Evolutionary conservation across 1,140 invertebrate genomes (phyloP).

Genomic region (Drosophila kurseongensis): DNA sequence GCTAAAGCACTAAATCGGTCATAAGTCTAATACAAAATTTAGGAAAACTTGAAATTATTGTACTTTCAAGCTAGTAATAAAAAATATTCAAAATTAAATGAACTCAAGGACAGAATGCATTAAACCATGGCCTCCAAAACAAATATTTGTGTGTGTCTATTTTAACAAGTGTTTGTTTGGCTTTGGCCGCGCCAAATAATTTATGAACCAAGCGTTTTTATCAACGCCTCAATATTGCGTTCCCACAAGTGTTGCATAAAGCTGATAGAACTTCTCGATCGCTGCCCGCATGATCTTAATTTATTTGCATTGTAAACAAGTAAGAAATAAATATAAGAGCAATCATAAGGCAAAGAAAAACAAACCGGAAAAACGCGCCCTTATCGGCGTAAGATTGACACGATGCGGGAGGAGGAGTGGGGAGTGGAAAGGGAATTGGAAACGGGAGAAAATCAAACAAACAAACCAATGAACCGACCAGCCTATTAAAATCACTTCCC

Average conservation of each 20-base stretch:
- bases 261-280: conserved; percentile 44
- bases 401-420: conserved; percentile 12
- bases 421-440: conserved; percentile 24
- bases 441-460: conserved; percentile 51
- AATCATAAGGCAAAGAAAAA: conserved; percentile 47
- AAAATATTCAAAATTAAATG: neutral
- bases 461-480: conserved; percentile 36
- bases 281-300: conserved; percentile 52
- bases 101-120: neutral
- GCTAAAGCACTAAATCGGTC: neutral
- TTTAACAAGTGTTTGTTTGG: conserved; percentile 73
- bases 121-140: neutral
- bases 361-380: conserved; percentile 42
- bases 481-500: conserved; percentile 75
- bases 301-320: conserved; percentile 55
- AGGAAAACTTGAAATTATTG: neutral
- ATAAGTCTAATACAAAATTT: neutral
- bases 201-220: conserved; percentile 58
- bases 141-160: conserved; percentile 50
- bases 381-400: conserved; percentile 63
- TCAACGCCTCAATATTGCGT: conserved; percentile 41
- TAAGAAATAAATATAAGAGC: conserved; percentile 61
- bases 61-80: neutral
- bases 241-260: conserved; percentile 71
- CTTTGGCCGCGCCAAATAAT: conserved; percentile 42